Conservation (phyloP, 2,888 invertebrate genomes). For the Ormyrus labotus region DNA sequence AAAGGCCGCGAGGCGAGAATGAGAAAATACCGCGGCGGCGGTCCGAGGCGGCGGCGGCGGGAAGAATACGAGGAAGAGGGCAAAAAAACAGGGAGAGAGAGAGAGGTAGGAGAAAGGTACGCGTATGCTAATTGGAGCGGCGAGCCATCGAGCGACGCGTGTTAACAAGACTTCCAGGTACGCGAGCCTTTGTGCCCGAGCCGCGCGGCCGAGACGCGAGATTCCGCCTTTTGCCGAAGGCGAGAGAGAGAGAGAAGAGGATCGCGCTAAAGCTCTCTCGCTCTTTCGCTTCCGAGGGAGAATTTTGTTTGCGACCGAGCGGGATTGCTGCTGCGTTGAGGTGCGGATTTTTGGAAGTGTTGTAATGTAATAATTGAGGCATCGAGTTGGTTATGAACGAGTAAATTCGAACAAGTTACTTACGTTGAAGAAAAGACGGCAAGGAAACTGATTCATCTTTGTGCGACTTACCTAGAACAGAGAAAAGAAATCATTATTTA, state of each 20-base stretch:
- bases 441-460: background rate
- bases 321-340: background rate
- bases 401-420: conserved; percentile 3
- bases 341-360: background rate
- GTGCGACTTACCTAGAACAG: conserved; percentile 50
- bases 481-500: conserved; percentile 41
- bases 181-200: background rate
- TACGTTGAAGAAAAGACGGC: background rate
- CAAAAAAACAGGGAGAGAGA: background rate
- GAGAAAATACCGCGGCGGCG: conserved; percentile 43
- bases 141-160: conserved; percentile 29
- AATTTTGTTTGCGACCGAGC: no score
- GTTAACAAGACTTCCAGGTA: conserved; percentile 53
- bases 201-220: background rate
- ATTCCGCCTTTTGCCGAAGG: background rate
- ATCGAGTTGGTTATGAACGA: no score
- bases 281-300: no score
- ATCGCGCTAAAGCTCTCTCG: no score
- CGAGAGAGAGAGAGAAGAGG: background rate
- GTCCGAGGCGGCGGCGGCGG: background rate
- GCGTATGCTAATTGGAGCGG: conserved; percentile 53
- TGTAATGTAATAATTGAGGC: no score
- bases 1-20: conserved; percentile 45
- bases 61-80: background rate
- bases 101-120: background rate